Conservation (phyloP, 1,140 invertebrate genomes). For the Oryzaephilus surinamensis region DNA sequence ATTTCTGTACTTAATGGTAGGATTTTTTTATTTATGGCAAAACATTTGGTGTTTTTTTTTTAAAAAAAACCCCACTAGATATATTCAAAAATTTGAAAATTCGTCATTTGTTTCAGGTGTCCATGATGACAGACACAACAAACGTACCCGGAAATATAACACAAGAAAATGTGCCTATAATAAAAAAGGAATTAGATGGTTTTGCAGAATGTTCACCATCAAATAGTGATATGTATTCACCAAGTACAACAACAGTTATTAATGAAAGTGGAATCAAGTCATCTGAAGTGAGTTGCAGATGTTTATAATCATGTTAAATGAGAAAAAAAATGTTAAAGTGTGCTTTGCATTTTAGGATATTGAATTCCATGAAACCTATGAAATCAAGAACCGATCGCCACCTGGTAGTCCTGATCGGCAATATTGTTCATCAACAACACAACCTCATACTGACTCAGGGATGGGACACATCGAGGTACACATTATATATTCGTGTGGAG, state of each 20-base stretch:
- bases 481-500: neutral
- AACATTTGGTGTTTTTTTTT: no score
- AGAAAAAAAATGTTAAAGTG: neutral
- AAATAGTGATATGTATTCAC: constrained; percentile 44
- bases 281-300: constrained; percentile 21
- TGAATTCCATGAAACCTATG: constrained; percentile 37
- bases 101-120: constrained; percentile 42
- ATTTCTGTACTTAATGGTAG: constrained; percentile 1
- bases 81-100: no score
- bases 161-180: constrained; percentile 39
- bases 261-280: no score
- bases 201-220: constrained; percentile 43
- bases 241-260: constrained; percentile 41
- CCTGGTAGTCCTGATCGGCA: constrained; percentile 64
- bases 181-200: constrained; percentile 47
- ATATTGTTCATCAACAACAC: constrained; percentile 69
- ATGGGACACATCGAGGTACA: constrained; percentile 38
- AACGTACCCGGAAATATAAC: constrained; percentile 38
- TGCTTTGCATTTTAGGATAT: constrained; percentile 10
- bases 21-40: neutral
- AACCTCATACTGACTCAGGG: constrained; percentile 57
- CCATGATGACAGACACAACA: constrained; percentile 45
- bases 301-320: neutral
- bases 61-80: no score
- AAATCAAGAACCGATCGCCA: constrained; percentile 43